Conservation (phyloP, 2,797 vertebrate species). For the Myotis daubentonii region DNA sequence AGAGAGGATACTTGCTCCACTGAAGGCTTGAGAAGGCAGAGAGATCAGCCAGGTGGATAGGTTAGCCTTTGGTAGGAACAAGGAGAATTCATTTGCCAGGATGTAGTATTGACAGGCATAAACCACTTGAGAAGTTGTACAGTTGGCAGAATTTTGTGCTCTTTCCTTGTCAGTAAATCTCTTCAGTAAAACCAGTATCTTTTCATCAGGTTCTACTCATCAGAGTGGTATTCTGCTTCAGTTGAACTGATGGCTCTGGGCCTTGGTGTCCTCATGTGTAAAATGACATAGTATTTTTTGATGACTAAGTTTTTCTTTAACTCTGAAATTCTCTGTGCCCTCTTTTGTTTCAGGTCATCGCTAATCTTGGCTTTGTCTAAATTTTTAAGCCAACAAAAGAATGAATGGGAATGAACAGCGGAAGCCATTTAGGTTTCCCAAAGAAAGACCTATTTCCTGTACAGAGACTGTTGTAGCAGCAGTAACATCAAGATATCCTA, state of each 20-base stretch:
- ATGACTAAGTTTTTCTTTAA: neutral
- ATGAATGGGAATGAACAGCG: constrained; percentile 32
- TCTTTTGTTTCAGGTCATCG: constrained; percentile 6
- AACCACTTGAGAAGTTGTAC: neutral
- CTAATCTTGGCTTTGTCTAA: constrained; percentile 47
- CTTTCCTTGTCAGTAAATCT: neutral
- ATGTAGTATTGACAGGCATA: neutral
- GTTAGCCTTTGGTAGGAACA: neutral
- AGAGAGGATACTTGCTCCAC: neutral
- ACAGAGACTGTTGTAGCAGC: constrained; percentile 41
- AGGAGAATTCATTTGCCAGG: neutral
- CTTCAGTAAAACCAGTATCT: neutral
- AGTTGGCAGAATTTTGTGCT: neutral
- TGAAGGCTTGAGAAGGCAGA: neutral
- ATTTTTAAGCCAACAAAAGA: constrained; percentile 51
- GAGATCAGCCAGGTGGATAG: neutral
- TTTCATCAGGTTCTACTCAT: neutral
- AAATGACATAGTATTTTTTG: neutral
- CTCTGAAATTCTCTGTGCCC: constrained; percentile 34
- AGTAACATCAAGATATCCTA: constrained; percentile 34
- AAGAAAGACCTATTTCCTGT: constrained; percentile 65
- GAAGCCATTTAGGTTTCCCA: constrained; percentile 48
- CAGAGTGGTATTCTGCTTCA: neutral
- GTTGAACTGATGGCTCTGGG: neutral
- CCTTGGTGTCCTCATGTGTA: neutral